Conservation (phyloP, 1,140 invertebrate species). For the honey bee (Apis mellifera) region DNA sequence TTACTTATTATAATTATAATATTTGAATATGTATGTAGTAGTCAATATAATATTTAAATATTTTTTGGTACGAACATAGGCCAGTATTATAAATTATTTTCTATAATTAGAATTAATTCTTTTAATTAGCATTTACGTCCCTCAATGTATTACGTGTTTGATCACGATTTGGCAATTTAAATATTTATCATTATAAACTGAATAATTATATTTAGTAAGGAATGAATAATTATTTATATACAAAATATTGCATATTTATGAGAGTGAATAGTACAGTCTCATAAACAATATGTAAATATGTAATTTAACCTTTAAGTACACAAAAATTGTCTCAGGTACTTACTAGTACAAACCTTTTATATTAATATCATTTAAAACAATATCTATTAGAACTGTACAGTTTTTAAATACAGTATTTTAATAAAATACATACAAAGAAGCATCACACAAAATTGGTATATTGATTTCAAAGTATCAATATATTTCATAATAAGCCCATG, state of each 20-base stretch:
- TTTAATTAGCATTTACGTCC: not conserved
- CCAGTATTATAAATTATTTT: conserved; percentile 3
- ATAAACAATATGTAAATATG: not conserved
- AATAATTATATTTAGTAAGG: not conserved
- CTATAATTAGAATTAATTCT: not conserved
- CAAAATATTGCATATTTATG: conserved; percentile 8
- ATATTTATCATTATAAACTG: not conserved
- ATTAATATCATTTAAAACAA: not conserved
- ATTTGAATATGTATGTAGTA: not conserved
- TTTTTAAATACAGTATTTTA: not conserved
- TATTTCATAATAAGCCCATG: conserved; percentile 34
- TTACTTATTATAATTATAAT: not conserved
- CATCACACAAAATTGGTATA: conserved; percentile 17
- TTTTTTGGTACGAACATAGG: not conserved
- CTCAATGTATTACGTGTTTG: not conserved
- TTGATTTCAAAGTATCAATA: conserved; percentile 27
- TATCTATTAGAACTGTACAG: not conserved
- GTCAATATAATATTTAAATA: not conserved
- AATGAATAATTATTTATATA: not conserved
- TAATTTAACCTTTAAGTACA: conserved; percentile 12
- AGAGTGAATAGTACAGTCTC: not conserved
- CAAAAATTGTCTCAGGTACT: conserved; percentile 17
- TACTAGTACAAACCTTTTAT: conserved; percentile 1
- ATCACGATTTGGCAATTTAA: not conserved
- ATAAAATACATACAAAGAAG: conserved; percentile 4